These are phyloP conservation scores for Vireo griseus DNA, from an alignment of 2,797 vertebrate species.

Conservation along the genomic window DNA sequence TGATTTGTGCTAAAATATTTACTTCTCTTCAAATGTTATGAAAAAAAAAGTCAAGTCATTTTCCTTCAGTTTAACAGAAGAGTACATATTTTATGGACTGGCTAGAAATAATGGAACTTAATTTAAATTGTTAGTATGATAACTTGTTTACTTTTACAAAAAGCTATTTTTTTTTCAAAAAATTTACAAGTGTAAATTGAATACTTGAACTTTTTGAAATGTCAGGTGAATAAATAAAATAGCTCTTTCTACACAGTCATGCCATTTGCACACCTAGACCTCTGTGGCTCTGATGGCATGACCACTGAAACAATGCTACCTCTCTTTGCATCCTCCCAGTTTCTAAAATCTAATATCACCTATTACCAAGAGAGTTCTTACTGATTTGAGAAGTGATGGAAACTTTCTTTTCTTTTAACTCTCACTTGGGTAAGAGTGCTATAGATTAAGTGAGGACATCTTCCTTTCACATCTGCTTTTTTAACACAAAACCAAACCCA, in stretches of 20 bases:
- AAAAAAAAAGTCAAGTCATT: background rate
- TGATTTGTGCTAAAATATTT: background rate
- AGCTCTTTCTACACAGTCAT: background rate
- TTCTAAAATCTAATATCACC: background rate
- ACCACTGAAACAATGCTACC: background rate
- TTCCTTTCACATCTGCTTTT: background rate
- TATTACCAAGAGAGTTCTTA: background rate
- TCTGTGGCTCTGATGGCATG: rapidly evolving
- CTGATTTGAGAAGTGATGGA: background rate
- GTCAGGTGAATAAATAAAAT: background rate
- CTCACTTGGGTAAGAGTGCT: background rate
- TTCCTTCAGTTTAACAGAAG: background rate
- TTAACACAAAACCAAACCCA: background rate
- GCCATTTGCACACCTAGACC: background rate
- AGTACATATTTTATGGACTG: background rate
- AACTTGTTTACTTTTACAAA: background rate
- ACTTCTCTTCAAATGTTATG: background rate
- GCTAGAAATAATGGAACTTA: background rate
- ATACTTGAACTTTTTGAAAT: background rate
- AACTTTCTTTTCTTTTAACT: background rate
- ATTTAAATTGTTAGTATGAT: background rate
- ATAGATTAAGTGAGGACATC: background rate
- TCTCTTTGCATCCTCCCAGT: background rate
- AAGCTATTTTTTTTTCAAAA: rapidly evolving
- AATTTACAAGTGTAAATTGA: background rate